Evolutionary conservation across 1,140 invertebrate species (phyloP), one percentile per base, ranked within the genome.

Genomic region (Diorhabda sublineata): DNA sequence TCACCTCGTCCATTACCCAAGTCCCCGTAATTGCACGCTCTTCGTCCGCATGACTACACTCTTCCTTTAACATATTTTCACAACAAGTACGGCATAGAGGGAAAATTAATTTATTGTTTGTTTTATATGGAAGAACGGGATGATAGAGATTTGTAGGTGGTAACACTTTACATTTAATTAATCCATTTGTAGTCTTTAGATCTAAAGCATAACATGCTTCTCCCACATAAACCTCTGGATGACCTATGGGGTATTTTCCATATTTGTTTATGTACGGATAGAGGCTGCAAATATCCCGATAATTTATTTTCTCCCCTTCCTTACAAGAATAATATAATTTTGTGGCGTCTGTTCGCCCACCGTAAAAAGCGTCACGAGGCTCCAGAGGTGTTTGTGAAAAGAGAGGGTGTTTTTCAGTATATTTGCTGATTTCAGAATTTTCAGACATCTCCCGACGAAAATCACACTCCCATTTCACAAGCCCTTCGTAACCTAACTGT

Each of bases 1-100:
- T 44, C 4, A 83, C 7, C 73, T 83, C 82, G 42, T 78, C 74
- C 8, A 74, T 72, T 7, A 79, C 76, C 78, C 79, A 84, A 2
- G 78, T 81, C 61, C 82, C 81, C 2, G 65, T 75, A 4, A 84
- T 69, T 1, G 66, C 43, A 52, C 80, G 68, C 63, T 82, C 73
- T 9, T 76, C 70, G 26, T 74, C 68, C 9, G 58, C 69, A 71
- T 83, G 79, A 6, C 43, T 45, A 59, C 74, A 77, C 7, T 42
- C 45, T 6, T 45, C 57, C 42, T 63, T 3, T n/a, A 67, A 67
- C 64, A 64, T 7, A 9, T 42, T 60, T 56, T 73, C 70, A n/a
- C 65, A 71, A 60, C 76, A 80, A 6, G 74, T 70, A 8, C 70
- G 69, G 59, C 77, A 80, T 3, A 81, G 69, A 4, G 70, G 56